Percentiles rank a stretch among this genome's conserved stretches.
Conservation (phyloP, 2,797 vertebrate species). For the Tapirus indicus region DNA sequence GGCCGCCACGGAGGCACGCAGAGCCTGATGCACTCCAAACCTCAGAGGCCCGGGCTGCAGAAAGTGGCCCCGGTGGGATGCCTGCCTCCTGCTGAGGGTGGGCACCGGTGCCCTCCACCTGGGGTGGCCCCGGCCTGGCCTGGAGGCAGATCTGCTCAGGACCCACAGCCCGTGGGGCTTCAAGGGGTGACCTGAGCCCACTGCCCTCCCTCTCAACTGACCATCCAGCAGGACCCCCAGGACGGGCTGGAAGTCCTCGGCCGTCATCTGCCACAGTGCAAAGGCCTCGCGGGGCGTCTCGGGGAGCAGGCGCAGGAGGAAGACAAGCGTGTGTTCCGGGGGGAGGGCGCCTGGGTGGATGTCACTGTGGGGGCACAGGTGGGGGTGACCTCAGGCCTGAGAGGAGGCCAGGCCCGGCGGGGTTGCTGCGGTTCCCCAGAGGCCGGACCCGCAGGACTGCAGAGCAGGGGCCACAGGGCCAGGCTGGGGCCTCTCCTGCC, state of each 20-base stretch:
- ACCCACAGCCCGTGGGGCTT: rapidly evolving
- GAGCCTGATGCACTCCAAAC: background rate
- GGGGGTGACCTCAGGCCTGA: rapidly evolving
- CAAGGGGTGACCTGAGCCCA: rapidly evolving
- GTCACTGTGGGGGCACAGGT: slow-evolving; percentile 71
- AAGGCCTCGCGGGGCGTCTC: slow-evolving; percentile 94
- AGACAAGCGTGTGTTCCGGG: slow-evolving; percentile 92
- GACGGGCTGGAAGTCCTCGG: slow-evolving; percentile 95
- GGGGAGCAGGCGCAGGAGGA: slow-evolving; percentile 93
- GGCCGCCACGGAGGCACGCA: background rate
- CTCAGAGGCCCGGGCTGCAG: no score
- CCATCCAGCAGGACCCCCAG: slow-evolving; percentile 95
- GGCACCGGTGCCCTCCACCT: rapidly evolving
- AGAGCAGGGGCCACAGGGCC: background rate
- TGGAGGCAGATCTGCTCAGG: background rate
- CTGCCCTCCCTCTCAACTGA: slow-evolving; percentile 59
- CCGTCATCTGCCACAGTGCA: slow-evolving; percentile 95
- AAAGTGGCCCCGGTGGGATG: rapidly evolving
- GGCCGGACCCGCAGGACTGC: rapidly evolving
- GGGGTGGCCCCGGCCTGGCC: background rate
- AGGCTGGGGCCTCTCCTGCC: background rate
- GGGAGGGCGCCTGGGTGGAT: slow-evolving; percentile 92
- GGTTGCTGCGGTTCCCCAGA: no score
- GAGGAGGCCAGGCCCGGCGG: no score
- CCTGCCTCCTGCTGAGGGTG: background rate